Percentiles rank a stretch among this genome's conserved stretches.
Evolutionary conservation across 2,113 vertebrate species (phyloP).

Genomic region (Ifrita kowaldi): DNA sequence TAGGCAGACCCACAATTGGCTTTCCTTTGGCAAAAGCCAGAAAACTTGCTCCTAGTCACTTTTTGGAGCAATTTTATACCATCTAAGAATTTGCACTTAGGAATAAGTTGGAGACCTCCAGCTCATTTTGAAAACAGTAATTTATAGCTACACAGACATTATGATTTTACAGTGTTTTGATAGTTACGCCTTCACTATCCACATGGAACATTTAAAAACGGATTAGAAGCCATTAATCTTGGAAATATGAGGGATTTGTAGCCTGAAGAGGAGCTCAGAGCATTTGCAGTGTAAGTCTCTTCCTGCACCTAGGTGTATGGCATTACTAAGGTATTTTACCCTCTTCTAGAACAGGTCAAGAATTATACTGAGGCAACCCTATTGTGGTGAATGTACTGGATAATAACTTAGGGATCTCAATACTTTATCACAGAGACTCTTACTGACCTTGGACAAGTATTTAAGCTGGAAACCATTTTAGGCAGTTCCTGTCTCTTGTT

Average conservation of each 20-base stretch:
- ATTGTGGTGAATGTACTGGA: background rate
- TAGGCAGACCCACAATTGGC: background rate
- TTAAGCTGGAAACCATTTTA: background rate
- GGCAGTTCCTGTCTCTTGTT: background rate
- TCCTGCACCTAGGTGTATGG: background rate
- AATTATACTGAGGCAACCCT: background rate
- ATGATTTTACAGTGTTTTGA: conserved; percentile 66
- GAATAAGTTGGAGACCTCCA: conserved; percentile 57
- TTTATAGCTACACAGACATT: conserved; percentile 62
- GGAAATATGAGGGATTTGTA: conserved; percentile 27
- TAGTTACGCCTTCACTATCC: conserved; percentile 64
- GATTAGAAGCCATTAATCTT: conserved; percentile 57
- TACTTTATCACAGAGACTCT: background rate
- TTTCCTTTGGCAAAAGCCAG: background rate
- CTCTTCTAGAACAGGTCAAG: background rate
- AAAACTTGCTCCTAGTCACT: background rate
- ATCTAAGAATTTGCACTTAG: conserved; percentile 44
- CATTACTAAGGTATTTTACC: background rate
- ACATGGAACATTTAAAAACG: conserved; percentile 63
- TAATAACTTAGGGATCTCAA: background rate
- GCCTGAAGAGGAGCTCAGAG: background rate
- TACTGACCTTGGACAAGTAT: background rate
- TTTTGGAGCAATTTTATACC: background rate
- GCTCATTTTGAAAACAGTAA: conserved; percentile 57
- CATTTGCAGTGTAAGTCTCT: background rate